phyloP scores from a whole-genome alignment of 2,797 vertebrate species.

The Paramormyrops hopkinsi region DNA sequence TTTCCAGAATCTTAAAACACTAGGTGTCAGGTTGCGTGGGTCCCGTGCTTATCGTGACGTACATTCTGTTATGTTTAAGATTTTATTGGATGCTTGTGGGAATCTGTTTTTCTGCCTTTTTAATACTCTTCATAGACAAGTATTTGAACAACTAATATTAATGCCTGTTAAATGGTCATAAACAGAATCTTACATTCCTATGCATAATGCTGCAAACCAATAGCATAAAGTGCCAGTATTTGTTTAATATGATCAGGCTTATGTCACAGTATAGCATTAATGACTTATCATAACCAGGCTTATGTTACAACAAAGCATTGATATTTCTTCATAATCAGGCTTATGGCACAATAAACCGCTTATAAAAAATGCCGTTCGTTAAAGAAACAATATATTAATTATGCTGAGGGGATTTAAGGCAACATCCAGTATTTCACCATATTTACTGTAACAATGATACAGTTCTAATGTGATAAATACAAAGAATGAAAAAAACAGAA shows the following conservation, averaged over 20 bases:
- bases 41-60: background rate
- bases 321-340: background rate
- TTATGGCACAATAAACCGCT: background rate
- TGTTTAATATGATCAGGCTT: background rate
- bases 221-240: background rate
- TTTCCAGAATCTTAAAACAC: background rate
- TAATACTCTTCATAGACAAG: background rate
- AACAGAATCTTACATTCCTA: background rate
- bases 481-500: background rate
- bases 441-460: slow-evolving; percentile 1
- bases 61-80: background rate
- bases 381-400: background rate
- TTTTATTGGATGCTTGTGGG: background rate
- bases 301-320: background rate
- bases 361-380: background rate
- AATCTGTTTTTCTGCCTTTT: background rate
- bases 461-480: background rate
- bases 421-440: background rate
- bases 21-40: background rate
- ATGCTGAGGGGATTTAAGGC: background rate
- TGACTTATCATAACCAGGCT: background rate
- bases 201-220: background rate
- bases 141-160: background rate
- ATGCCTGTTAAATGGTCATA: background rate
- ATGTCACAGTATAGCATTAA: background rate